Evolutionary conservation across 2,888 invertebrate species (phyloP), one percentile per base, ranked within the genome.

Genomic region (Neocrepidodera transversa): DNA sequence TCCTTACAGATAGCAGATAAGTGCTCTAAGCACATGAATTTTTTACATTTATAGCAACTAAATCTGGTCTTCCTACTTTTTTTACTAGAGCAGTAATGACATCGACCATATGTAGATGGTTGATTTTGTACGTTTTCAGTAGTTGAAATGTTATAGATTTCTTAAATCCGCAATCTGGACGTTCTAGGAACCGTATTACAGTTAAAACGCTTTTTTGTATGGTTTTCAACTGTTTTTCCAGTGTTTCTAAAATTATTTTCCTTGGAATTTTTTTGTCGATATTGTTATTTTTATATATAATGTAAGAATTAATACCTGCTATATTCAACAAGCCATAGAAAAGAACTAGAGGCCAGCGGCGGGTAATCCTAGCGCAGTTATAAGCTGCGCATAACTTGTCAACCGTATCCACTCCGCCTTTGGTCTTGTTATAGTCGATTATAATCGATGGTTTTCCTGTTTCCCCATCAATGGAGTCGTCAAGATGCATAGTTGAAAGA

Each of bases 111-210:
- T 14, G 49, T 17, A 49, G 49, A 2, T 6, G 32, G 32, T 49
- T 23, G 10, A 45, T 23, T 23, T 26, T 23, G 23, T 45, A 4
- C 20, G 13, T 45, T 45, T 26, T 45, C 47, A 30, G 13, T 30
- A 47, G 16, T 47, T 26, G 45, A n/a, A n/a, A n/a, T n/a, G n/a
- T n/a, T 23, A 50, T 50, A 50, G 17, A 50, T 50, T 35, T 50
- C 50, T 50, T 50, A 36, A 35, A 50, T 50, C 20, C 50, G 35
- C 36, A 50, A 50, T 50, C 20, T 50, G 20, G 50, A 18, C 20
- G 50, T 50, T 36, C 50, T 23, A 23, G 45, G 32, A 50, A 35
- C 16, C 4, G 14, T 2, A 48, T 48, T 48, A 32, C 30, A 48
- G 14, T 48, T 48, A 18, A 50, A 35, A 36, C 35, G 50, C 13